Percentiles rank a stretch among this genome's conserved stretches.
phyloP scores from a whole-genome alignment of 2,113 vertebrate genomes.

The Chascanopsetta lugubris region DNA sequence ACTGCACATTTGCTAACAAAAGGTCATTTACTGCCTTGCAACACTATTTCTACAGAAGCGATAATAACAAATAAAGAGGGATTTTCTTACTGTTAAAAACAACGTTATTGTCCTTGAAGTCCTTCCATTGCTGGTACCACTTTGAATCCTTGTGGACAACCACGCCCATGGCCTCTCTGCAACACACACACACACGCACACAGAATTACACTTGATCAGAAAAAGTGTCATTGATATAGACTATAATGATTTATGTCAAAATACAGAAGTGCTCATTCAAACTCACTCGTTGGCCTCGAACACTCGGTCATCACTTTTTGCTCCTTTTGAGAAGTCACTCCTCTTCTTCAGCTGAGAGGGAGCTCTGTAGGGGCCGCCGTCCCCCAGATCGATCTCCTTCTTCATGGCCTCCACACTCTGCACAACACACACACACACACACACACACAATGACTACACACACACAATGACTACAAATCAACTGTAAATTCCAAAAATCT shows the following conservation, averaged over 20 bases:
- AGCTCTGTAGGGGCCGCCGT: conserved; percentile 87
- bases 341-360: conserved; percentile 89
- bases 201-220: neutral
- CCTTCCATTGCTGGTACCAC: conserved; percentile 98
- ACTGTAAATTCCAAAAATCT: neutral
- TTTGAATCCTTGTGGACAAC: conserved; percentile 97
- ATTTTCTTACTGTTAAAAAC: conserved; percentile 92
- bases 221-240: neutral
- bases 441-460: neutral
- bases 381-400: conserved; percentile 91
- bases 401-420: conserved; percentile 91
- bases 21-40: neutral
- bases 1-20: neutral
- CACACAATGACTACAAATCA: neutral
- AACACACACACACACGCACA: conserved; percentile 15
- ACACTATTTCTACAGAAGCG: neutral
- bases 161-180: conserved; percentile 90
- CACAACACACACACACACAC: conserved; percentile 13
- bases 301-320: conserved; percentile 78
- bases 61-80: neutral
- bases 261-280: neutral
- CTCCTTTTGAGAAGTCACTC: conserved; percentile 88
- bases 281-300: conserved; percentile 93
- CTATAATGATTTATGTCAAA: neutral
- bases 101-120: conserved; percentile 96